A percentile compares a stretch with the other conserved stretches of the same genome.
Evolutionary conservation across 92 coral and sea anemone genomes (phyloP).

Genomic region (Palythoa grandiflora): DNA sequence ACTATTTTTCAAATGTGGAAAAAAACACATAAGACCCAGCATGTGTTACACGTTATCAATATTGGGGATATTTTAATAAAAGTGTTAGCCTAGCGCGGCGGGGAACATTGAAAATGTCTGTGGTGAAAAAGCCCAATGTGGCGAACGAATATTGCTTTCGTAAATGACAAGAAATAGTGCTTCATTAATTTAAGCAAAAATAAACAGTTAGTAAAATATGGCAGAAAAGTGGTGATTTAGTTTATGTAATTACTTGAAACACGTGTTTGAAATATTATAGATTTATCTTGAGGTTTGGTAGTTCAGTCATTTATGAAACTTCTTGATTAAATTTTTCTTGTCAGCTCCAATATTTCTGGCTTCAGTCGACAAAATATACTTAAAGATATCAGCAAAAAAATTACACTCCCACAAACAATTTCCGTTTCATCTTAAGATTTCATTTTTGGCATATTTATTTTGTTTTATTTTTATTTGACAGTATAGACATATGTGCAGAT

Average conservation of each 20-base stretch:
- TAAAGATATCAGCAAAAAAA: not conserved
- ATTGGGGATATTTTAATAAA: conserved; percentile 39
- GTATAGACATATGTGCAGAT: conserved; percentile 4
- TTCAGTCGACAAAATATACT: not conserved
- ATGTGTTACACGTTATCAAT: conserved; percentile 33
- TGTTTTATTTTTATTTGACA: not conserved
- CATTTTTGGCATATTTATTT: not conserved
- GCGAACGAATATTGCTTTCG: not conserved
- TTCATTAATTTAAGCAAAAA: conserved; percentile 26
- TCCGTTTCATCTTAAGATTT: not conserved
- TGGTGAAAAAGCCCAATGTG: conserved; percentile 20
- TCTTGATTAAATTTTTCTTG: not conserved
- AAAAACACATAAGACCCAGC: conserved; percentile 26
- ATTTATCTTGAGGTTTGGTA: conserved; percentile 11
- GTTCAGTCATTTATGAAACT: not conserved
- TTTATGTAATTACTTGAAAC: conserved; percentile 21
- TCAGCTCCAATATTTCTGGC: conserved; percentile 1
- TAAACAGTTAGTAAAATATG: not conserved
- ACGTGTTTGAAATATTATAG: not conserved
- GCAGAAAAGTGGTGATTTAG: not conserved
- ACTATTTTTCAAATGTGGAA: not conserved
- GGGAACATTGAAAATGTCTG: conserved; percentile 15
- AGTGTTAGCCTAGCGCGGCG: conserved; percentile 42
- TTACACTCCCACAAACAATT: not conserved
- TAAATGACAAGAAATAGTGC: conserved; percentile 17